A percentile compares a stretch with the other conserved stretches of the same genome.
phyloP scores from a whole-genome alignment of 2,888 invertebrate genomes.

The Drosophila acutilabella region DNA sequence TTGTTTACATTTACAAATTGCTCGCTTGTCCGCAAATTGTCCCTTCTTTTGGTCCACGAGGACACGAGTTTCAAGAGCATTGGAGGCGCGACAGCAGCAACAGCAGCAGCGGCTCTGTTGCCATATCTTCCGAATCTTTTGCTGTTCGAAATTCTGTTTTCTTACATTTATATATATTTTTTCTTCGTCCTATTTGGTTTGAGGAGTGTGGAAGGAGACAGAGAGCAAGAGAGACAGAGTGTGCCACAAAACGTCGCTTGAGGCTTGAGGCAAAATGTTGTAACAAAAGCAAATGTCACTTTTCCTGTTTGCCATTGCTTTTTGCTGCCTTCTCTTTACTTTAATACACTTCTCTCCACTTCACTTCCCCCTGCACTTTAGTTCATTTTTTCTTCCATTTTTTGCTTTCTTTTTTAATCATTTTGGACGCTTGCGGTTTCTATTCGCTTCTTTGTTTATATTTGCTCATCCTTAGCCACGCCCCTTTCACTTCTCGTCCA shows the following conservation, averaged over 20 bases:
- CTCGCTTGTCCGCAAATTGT: slow-evolving; percentile 81
- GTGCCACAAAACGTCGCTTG: slow-evolving; percentile 49
- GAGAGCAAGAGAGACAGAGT: background rate
- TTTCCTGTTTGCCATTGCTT: slow-evolving; percentile 71
- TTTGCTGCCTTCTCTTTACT: slow-evolving; percentile 30
- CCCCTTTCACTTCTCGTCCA: background rate
- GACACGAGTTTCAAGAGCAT: slow-evolving; percentile 10
- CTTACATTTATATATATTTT: slow-evolving; percentile 9
- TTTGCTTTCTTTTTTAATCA: slow-evolving; percentile 60
- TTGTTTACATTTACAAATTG: slow-evolving; percentile 81
- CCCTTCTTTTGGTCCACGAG: slow-evolving; percentile 40
- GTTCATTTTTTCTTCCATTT: slow-evolving; percentile 5
- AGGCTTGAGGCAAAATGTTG: slow-evolving; percentile 68
- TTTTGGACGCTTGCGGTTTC: slow-evolving; percentile 71
- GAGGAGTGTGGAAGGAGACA: background rate
- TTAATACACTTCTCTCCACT: slow-evolving; percentile 16
- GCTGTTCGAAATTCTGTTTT: slow-evolving; percentile 22
- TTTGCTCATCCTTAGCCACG: slow-evolving; percentile 42
- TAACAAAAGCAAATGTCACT: slow-evolving; percentile 79
- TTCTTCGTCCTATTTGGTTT: slow-evolving; percentile 14
- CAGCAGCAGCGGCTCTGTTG: slow-evolving; percentile 6
- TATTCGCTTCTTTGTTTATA: slow-evolving; percentile 65
- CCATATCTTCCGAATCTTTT: slow-evolving; percentile 58
- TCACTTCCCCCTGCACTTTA: slow-evolving; percentile 11
- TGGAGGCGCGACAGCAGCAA: slow-evolving; percentile 3